Percentiles rank a stretch among this genome's conserved stretches.
Conservation (phyloP, 2,888 invertebrate genomes). For the Caprella mutica region DNA sequence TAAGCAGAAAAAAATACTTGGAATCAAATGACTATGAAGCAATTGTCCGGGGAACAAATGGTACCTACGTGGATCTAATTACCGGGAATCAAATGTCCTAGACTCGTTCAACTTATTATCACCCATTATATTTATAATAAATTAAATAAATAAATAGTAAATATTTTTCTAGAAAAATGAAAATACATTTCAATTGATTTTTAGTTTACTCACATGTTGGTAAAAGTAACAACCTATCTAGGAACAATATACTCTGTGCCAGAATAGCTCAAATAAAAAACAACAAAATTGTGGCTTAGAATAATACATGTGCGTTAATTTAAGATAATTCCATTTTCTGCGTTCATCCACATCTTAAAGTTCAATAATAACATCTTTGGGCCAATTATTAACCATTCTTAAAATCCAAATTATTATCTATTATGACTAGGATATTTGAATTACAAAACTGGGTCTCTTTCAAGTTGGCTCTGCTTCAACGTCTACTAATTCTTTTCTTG, state of each 20-base stretch:
- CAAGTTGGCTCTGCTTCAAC: too few relatives aligned
- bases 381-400: too few relatives aligned
- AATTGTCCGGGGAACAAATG: neutral
- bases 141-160: neutral
- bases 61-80: too few relatives aligned
- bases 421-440: too few relatives aligned
- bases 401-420: too few relatives aligned
- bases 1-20: conserved; percentile 12
- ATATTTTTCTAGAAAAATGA: neutral
- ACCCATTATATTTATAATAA: neutral
- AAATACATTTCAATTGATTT: neutral
- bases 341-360: too few relatives aligned
- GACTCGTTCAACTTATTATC: neutral
- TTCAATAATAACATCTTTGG: too few relatives aligned
- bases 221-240: conserved; percentile 13
- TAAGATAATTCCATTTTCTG: too few relatives aligned
- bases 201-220: neutral
- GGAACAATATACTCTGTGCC: conserved; percentile 9
- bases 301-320: too few relatives aligned
- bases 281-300: neutral
- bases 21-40: neutral
- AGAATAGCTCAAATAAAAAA: conserved; percentile 4
- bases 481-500: too few relatives aligned
- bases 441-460: too few relatives aligned
- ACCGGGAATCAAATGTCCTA: too few relatives aligned